A percentile compares a stretch with the other conserved stretches of the same genome.
Evolutionary conservation across 2,797 vertebrate genomes (phyloP).

Genomic region (Hozukius guyotensis): DNA sequence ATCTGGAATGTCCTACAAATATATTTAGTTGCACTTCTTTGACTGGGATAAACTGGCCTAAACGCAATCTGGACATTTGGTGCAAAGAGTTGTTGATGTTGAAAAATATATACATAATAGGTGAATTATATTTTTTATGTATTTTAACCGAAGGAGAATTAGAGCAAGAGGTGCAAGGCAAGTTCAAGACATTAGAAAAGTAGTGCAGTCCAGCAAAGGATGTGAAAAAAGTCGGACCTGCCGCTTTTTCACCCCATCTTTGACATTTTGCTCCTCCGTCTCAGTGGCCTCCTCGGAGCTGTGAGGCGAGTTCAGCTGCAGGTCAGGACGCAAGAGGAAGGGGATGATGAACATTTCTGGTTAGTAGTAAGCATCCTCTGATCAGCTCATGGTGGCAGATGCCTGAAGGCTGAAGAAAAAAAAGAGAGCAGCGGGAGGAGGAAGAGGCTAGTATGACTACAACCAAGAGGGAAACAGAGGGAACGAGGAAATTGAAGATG

Average conservation of each 20-base stretch:
- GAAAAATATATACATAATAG: not conserved
- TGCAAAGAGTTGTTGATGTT: not conserved
- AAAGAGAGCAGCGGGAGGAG: not conserved
- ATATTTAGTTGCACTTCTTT: constrained; percentile 28
- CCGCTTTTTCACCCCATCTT: constrained; percentile 18
- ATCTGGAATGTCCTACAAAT: constrained; percentile 40
- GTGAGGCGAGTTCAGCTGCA: constrained; percentile 56
- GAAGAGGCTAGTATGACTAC: not conserved
- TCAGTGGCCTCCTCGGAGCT: constrained; percentile 41
- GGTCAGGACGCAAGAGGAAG: constrained; percentile 46
- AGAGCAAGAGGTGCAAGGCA: not conserved
- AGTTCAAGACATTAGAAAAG: constrained; percentile 30
- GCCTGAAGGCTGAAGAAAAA: constrained; percentile 27
- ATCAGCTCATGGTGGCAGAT: constrained; percentile 61
- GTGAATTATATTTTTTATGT: not conserved
- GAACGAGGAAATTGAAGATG: not conserved
- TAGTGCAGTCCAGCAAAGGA: not conserved
- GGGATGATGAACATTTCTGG: constrained; percentile 33
- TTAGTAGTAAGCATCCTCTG: constrained; percentile 31
- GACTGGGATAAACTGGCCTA: not conserved
- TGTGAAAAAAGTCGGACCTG: constrained; percentile 8
- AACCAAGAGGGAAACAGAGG: not conserved
- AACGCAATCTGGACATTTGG: not conserved
- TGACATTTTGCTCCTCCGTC: constrained; percentile 50
- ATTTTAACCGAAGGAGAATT: not conserved